Base-by-base conservation (phyloP, 2,113 vertebrate species). In the Ochotona curzoniae region DNA sequence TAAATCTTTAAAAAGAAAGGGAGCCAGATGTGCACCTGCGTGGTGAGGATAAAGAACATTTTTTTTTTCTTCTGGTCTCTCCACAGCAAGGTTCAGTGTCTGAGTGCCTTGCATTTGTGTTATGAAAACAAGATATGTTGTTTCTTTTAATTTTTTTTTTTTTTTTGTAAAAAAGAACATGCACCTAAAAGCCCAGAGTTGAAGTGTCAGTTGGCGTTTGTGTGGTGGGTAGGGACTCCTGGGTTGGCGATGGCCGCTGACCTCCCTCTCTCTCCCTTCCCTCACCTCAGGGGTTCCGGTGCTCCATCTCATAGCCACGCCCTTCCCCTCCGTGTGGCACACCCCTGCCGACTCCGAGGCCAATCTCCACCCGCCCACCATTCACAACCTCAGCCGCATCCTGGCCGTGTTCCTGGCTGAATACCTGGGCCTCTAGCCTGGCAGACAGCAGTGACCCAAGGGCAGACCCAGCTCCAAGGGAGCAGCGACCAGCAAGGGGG, bases 291-390 rank as follows among this genome's bases (percentile, higher is more conserved):
- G 96, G n/a, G 95, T 96, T 18, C 95, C 94, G 0, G 98, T 99
- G 75, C 98, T 99, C 0, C 99, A 99, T 54, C 86, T 99, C 91
- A 99, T 99, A 71, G 94, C 99, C n/a, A 99, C 98, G 0, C 99
- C 99, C 23, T 99, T 99, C 98, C 99, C 99, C 0, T 54, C 95
- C 0, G 98, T 99, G 92, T 99, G 99, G 99, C 99, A 99, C 96
- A 99, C 98, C 0, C 75, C 98, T 25, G 97, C 98, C 0, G 99
- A 99, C 97, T 98, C 97, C 0, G 99, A 99, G 94, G 98, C 98
- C 92, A 99, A 98, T 93, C 98, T 99, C 97, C 98, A 99, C 96
- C 98, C 97, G 0, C 98, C 99, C 44, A 99, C 99, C 0, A 95
- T 99, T 12, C 98, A 98, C 91, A 99, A 99, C 97, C 98, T 99